phyloP scores from a whole-genome alignment of 2,113 vertebrate species.

The Protobothrops flavoviridis region DNA sequence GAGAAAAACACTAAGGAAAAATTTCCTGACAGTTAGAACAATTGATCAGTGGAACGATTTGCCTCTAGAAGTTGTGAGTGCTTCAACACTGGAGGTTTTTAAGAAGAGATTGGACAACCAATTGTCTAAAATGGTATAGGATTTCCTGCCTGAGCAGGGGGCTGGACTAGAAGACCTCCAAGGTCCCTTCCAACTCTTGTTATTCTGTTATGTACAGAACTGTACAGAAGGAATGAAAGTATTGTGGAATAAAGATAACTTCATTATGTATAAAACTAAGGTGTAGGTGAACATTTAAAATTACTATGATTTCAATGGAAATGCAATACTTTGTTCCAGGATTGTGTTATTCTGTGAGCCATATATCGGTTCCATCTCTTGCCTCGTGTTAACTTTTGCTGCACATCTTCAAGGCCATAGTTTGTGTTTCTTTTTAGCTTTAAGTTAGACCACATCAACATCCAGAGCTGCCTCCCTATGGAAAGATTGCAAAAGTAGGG shows the following conservation, averaged over 20 bases:
- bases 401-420: no score
- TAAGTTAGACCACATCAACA: neutral
- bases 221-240: neutral
- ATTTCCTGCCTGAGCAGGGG: neutral
- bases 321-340: neutral
- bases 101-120: neutral
- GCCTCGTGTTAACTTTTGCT: neutral
- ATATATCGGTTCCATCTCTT: neutral
- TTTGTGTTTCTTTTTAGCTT: neutral
- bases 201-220: neutral
- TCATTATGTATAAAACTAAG: no score
- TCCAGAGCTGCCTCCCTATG: neutral
- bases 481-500: neutral
- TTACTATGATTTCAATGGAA: neutral
- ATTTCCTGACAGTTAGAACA: neutral
- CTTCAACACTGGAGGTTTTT: neutral
- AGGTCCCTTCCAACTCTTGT: neutral
- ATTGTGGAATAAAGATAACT: neutral
- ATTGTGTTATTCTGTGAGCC: neutral
- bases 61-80: neutral
- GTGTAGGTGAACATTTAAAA: neutral
- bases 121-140: neutral
- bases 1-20: no score
- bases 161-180: neutral
- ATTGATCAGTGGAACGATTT: neutral